Percentiles rank a stretch among this genome's conserved stretches.
Conservation (phyloP, 1,140 invertebrate species). For the Drosophila azteca region DNA sequence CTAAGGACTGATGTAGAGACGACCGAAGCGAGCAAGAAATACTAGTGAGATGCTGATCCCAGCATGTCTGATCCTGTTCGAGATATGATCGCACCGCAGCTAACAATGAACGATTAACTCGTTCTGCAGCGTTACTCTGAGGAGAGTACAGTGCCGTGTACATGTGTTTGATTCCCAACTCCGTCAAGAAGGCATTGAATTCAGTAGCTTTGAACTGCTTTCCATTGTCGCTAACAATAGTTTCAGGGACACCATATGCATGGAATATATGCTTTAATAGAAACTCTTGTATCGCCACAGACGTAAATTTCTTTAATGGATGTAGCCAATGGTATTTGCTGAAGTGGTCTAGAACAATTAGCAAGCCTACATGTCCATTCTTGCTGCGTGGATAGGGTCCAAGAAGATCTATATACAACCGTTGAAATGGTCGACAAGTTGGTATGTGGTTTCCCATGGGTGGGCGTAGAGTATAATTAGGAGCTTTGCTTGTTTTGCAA, state of each 20-base stretch:
- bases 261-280: neutral
- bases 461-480: slow-evolving; percentile 18
- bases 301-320: neutral
- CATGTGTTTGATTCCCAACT: neutral
- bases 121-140: neutral
- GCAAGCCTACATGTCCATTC: neutral
- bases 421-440: neutral
- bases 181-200: neutral
- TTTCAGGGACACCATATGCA: neutral
- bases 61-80: slow-evolving; percentile 27
- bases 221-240: slow-evolving; percentile 1
- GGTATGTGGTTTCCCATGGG: slow-evolving; percentile 8
- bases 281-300: neutral
- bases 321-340: neutral
- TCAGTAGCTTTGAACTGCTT: neutral
- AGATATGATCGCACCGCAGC: slow-evolving; percentile 40
- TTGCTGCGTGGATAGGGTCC: neutral
- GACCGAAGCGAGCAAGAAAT: slow-evolving; percentile 26
- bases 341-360: neutral
- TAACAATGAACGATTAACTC: slow-evolving; percentile 25
- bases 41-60: slow-evolving; percentile 24
- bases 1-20: slow-evolving; percentile 16
- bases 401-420: neutral
- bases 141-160: neutral
- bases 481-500: slow-evolving; percentile 34